Conservation (phyloP, 2,113 vertebrate species). For the Urocynchramus pylzowi region DNA sequence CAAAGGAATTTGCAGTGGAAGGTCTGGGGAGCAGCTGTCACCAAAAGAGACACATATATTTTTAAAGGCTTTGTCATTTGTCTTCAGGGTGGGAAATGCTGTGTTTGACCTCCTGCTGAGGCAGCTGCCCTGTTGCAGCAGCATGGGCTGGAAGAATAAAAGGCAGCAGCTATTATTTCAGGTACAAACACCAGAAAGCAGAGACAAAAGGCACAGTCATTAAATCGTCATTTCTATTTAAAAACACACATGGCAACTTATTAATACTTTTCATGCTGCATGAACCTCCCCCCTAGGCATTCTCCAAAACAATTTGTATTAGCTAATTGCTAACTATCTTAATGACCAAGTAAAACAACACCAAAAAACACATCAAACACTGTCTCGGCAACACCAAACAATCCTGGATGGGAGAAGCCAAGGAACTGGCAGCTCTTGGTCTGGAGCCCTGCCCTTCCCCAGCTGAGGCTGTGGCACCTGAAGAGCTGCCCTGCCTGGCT, state of each 20-base stretch:
- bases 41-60: neutral
- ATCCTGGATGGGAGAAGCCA: neutral
- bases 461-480: neutral
- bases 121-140: neutral
- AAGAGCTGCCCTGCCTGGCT: neutral
- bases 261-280: neutral
- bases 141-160: neutral
- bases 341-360: neutral
- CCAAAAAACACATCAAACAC: neutral
- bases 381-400: neutral
- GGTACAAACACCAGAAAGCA: neutral
- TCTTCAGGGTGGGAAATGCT: neutral
- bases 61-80: conserved; percentile 28
- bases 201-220: neutral
- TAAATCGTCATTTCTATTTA: neutral
- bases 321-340: neutral
- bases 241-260: neutral
- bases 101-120: conserved; percentile 13
- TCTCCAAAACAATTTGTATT: neutral
- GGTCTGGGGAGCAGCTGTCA: conserved; percentile 33
- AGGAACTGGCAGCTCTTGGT: neutral
- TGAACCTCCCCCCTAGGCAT: neutral
- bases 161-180: conserved; percentile 3
- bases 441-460: neutral
- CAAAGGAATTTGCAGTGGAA: neutral